Percentiles rank a stretch among this genome's conserved stretches.
Conservation (phyloP, 2,113 vertebrate species). For the Antigone vipio region DNA sequence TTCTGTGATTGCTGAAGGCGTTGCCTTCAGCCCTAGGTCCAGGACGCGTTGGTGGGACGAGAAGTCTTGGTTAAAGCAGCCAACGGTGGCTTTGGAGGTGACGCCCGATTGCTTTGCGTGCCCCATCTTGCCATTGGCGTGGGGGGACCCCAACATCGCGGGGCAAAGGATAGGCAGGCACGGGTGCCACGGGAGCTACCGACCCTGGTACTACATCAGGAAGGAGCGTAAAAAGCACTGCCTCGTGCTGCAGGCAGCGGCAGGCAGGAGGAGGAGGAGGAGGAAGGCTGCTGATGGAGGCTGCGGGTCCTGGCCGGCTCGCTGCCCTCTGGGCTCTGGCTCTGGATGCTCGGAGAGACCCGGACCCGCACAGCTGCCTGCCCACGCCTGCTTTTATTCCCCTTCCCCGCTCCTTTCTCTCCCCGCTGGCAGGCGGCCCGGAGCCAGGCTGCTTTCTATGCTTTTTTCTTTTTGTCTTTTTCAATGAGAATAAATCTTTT, state of each 20-base stretch:
- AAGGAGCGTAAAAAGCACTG: not conserved
- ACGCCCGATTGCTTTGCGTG: not conserved
- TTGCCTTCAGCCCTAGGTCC: not conserved
- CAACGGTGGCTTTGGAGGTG: accelerated
- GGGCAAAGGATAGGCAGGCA: not conserved
- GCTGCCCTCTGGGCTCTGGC: not conserved
- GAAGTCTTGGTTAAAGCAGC: not conserved
- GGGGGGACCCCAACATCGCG: accelerated
- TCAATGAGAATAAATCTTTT: constrained; percentile 31
- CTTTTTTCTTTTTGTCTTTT: constrained; percentile 16
- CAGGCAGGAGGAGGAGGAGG: not conserved
- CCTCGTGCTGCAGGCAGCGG: not conserved
- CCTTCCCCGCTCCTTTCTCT: not conserved
- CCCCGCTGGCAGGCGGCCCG: not conserved
- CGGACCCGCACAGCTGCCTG: not conserved
- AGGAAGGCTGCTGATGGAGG: not conserved
- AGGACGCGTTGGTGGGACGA: not conserved
- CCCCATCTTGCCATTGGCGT: not conserved
- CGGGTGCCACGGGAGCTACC: not conserved
- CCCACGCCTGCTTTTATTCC: not conserved
- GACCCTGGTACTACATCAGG: not conserved
- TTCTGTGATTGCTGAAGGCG: not conserved
- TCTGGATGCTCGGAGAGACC: not conserved
- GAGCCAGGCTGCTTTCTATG: not conserved
- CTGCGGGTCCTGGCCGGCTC: not conserved